Evolutionary conservation across 23 tunicate species (phyloP).

Genomic region (Ascidia mentula): DNA sequence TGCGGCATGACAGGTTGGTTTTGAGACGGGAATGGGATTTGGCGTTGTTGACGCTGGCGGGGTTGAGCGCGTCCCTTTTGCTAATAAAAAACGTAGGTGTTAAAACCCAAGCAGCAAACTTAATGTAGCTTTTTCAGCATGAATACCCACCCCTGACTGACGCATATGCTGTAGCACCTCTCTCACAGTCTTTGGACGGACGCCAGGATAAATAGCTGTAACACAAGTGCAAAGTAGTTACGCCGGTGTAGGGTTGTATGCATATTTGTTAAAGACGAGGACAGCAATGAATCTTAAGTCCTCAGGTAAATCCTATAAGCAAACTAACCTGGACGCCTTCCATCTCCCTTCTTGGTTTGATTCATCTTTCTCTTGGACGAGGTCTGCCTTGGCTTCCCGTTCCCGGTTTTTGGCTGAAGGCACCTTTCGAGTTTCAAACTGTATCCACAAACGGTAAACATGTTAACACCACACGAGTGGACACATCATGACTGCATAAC

Average conservation of each 20-base stretch:
- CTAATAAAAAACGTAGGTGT: too few species aligned
- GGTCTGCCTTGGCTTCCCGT: constrained; percentile 62
- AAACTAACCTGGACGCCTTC: neutral
- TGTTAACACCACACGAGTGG: neutral
- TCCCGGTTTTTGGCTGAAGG: constrained; percentile 56
- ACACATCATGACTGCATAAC: constrained; percentile 3
- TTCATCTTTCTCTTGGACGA: constrained; percentile 46
- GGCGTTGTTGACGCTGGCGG: neutral
- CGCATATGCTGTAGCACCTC: constrained; percentile 26
- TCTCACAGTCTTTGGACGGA: constrained; percentile 32
- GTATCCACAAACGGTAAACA: neutral
- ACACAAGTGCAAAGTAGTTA: constrained; percentile 10
- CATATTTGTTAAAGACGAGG: too few species aligned
- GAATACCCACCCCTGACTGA: constrained; percentile 5
- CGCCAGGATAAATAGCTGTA: constrained; percentile 48
- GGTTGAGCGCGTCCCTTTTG: neutral
- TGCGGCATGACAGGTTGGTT: neutral
- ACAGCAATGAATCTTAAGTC: too few species aligned
- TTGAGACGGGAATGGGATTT: neutral
- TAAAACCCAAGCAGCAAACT: too few species aligned
- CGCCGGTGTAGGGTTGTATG: too few species aligned
- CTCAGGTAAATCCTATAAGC: too few species aligned
- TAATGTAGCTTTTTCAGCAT: too few species aligned
- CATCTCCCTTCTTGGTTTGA: constrained; percentile 2
- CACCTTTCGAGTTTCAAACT: constrained; percentile 39